These are phyloP conservation scores for Tyrannus savana DNA, from an alignment of 2,113 vertebrate species.

Conservation along the genomic window DNA sequence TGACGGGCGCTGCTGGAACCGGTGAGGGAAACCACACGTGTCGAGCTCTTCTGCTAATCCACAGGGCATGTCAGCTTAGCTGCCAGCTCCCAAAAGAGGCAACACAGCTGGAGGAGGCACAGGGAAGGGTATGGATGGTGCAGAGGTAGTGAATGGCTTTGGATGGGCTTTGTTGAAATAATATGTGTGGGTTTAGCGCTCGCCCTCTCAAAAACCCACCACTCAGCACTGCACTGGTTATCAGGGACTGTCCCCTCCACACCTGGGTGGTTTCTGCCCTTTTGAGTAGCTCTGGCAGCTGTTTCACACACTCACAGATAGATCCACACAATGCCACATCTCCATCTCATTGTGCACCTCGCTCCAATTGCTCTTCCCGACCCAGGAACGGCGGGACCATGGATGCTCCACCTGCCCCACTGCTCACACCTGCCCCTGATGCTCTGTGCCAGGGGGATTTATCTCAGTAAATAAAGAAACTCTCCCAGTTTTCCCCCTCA, in stretches of 20 bases:
- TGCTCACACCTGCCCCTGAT: not conserved
- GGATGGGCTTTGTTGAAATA: not conserved
- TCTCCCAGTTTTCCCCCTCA: not conserved
- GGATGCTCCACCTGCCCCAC: not conserved
- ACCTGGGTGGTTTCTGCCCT: not conserved
- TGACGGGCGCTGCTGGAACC: not conserved
- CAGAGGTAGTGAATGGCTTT: not conserved
- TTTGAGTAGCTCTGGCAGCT: not conserved
- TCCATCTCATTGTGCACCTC: not conserved
- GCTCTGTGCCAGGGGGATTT: not conserved
- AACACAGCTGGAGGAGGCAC: not conserved
- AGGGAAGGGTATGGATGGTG: not conserved
- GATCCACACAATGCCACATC: accelerated
- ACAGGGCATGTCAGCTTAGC: accelerated
- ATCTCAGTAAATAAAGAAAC: not conserved
- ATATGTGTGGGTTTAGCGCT: not conserved
- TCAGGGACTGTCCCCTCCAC: not conserved
- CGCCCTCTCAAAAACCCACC: accelerated
- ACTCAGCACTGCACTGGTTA: accelerated
- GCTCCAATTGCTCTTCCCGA: not conserved
- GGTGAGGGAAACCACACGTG: not conserved
- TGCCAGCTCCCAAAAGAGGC: not conserved
- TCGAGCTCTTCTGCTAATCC: not conserved
- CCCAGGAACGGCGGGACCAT: not conserved
- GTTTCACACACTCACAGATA: not conserved